Evolutionary conservation across 2,797 vertebrate genomes (phyloP).

Genomic region (Sebastes hubbsi): DNA sequence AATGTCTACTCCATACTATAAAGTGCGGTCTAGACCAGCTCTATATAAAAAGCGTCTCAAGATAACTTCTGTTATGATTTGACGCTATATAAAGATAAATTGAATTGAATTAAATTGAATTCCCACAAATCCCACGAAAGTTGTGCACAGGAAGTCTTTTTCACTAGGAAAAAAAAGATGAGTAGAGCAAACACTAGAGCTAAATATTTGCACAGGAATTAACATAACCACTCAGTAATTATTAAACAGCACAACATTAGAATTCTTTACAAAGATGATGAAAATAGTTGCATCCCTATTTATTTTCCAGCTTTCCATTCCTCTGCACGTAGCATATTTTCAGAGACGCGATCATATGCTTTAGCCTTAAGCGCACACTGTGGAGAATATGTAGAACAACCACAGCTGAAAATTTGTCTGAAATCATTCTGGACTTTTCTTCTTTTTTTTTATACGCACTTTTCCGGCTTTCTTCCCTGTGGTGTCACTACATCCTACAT

Average conservation of each 20-base stretch:
- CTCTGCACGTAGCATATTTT: constrained; percentile 8
- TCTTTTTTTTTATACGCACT: not conserved
- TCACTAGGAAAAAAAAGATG: not conserved
- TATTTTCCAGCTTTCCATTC: not conserved
- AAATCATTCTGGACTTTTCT: constrained; percentile 10
- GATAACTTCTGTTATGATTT: too few species aligned
- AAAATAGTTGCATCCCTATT: constrained; percentile 14
- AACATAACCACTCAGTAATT: not conserved
- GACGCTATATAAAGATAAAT: too few species aligned
- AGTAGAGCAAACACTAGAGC: not conserved
- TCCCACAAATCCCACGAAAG: not conserved
- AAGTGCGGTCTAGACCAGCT: not conserved
- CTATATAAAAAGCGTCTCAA: too few species aligned
- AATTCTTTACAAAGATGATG: not conserved
- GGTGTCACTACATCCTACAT: constrained; percentile 4
- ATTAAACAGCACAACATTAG: not conserved
- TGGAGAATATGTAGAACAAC: constrained; percentile 19
- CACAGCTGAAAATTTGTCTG: constrained; percentile 2
- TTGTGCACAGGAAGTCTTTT: not conserved
- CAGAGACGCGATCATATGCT: constrained; percentile 3
- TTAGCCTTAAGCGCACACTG: constrained; percentile 17
- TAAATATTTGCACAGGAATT: constrained; percentile 31
- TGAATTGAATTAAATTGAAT: fast-evolving
- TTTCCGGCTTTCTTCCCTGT: constrained; percentile 3
- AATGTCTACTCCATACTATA: not conserved